phyloP scores from a whole-genome alignment of 2,888 invertebrate genomes.

The Diloba caeruleocephala region DNA sequence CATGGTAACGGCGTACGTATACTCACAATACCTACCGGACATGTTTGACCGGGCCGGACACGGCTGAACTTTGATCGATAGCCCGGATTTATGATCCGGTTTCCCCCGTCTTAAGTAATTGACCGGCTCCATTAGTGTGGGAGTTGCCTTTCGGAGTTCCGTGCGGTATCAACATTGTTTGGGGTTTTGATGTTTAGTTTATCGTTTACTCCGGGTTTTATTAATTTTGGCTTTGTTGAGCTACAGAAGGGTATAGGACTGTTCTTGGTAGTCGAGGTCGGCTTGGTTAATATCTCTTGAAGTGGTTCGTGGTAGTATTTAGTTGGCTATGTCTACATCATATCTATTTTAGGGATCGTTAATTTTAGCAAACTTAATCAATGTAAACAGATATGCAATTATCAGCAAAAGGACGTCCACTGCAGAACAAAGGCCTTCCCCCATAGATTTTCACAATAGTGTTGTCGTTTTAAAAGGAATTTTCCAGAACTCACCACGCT shows the following conservation, averaged over 20 bases:
- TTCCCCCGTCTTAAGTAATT: constrained; percentile 86
- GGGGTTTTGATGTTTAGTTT: constrained; percentile 53
- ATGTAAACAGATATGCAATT: no score
- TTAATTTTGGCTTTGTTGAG: constrained; percentile 51
- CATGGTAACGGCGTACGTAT: constrained; percentile 14
- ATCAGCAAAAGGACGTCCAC: no score
- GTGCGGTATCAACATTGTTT: constrained; percentile 57
- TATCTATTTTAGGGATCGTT: no score
- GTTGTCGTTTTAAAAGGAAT: no score
- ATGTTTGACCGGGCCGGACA: constrained; percentile 64
- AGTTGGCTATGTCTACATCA: no score
- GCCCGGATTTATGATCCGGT: constrained; percentile 85
- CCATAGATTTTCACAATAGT: no score
- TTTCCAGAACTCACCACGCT: no score
- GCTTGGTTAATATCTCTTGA: no score
- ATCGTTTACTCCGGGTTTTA: constrained; percentile 46
- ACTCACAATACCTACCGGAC: constrained; percentile 49
- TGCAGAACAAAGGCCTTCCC: no score
- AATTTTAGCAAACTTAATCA: no score
- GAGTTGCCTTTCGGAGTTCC: constrained; percentile 58
- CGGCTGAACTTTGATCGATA: constrained; percentile 85
- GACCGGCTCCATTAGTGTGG: constrained; percentile 83
- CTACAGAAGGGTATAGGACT: constrained; percentile 23
- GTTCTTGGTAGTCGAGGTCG: constrained; percentile 1
- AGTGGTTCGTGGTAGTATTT: no score